Base-by-base conservation (phyloP, 2,113 vertebrate species). In the Mandrillus leucophaeus region DNA sequence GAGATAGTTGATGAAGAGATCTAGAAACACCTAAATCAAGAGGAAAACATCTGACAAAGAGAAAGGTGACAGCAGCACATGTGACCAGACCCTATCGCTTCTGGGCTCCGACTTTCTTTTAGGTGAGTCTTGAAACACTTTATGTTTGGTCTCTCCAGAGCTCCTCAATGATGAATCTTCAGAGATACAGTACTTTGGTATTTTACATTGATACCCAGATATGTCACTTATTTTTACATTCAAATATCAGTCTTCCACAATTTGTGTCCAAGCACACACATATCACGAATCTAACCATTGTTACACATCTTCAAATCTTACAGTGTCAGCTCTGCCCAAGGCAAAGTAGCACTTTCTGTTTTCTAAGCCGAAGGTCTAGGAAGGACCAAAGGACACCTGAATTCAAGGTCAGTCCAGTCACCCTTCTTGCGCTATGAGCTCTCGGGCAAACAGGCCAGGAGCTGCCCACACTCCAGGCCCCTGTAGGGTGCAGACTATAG, bases 21-120 rank as follows among this genome's bases (percentile, higher is more conserved):
- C 95, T 94, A 97, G 97, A 96, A 98, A 97, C 90, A 40, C 95
- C 97, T 97, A 96, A 0, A 68, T 88, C 94, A 95, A 96, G 93
- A 97, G 92, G 89, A 97, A 84, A 97, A 95, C 92, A 96, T 90
- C 98, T 92, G 97, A 96, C 18, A 97, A 88, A 80, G 92, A 90
- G 22, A 13, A 95, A 95, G 91, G 96, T n/a, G 92, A 96, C 85
- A 83, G 95, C 87, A 89, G 93, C 96, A 97, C 96, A 98, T 70
- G 96, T 30, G 98, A 89, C 98, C 96, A 97, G 95, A 98, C 98
- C 97, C 97, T 98, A 97, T 98, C 98, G 98, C 98, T 98, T 98
- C 98, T 97, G 98, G 98, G 98, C 98, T 98, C 98, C 97, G 97
- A 97, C 96, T 98, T 98, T 98, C 98, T 98, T 97, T 98, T 95